Evolutionary conservation across 2,113 vertebrate genomes (phyloP).

Genomic region (Protomyctophum bolini): DNA sequence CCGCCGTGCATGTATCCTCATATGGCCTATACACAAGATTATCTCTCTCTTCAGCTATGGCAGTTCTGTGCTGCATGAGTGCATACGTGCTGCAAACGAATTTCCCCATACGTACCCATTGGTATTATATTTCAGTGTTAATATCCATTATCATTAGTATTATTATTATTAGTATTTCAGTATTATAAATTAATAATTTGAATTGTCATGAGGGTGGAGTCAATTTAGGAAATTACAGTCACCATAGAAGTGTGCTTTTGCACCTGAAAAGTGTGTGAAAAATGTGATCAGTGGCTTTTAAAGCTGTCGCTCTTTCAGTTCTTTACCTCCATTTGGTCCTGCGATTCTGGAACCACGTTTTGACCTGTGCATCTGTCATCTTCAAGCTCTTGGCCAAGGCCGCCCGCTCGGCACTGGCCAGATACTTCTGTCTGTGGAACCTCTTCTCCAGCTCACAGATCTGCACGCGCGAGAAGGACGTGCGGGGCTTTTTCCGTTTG

Average conservation of each 20-base stretch:
- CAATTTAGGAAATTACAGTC: conserved; percentile 32
- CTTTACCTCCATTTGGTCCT: conserved; percentile 89
- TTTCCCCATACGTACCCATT: too few relatives aligned
- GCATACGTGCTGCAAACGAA: too few relatives aligned
- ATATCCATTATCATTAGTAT: too few relatives aligned
- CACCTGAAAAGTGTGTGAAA: background rate
- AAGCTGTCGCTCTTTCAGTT: background rate
- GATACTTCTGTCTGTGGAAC: conserved; percentile 96
- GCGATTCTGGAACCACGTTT: conserved; percentile 85
- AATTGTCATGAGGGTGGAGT: too few relatives aligned
- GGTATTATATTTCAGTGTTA: too few relatives aligned
- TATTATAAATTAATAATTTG: too few relatives aligned
- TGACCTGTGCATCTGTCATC: conserved; percentile 98
- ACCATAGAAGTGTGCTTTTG: background rate
- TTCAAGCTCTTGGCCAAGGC: conserved; percentile 94
- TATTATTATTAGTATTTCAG: too few relatives aligned
- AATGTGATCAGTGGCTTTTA: background rate
- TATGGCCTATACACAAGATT: too few relatives aligned
- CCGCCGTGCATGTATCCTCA: too few relatives aligned
- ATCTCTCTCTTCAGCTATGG: too few relatives aligned
- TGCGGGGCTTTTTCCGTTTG: conserved; percentile 97
- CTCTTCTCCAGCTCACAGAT: conserved; percentile 98
- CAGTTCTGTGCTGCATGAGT: too few relatives aligned
- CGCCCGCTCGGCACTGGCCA: conserved; percentile 94
- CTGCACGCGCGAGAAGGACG: conserved; percentile 95